Evolutionary conservation across 2,113 vertebrate species (phyloP).

Genomic region (Alouatta palliata): DNA sequence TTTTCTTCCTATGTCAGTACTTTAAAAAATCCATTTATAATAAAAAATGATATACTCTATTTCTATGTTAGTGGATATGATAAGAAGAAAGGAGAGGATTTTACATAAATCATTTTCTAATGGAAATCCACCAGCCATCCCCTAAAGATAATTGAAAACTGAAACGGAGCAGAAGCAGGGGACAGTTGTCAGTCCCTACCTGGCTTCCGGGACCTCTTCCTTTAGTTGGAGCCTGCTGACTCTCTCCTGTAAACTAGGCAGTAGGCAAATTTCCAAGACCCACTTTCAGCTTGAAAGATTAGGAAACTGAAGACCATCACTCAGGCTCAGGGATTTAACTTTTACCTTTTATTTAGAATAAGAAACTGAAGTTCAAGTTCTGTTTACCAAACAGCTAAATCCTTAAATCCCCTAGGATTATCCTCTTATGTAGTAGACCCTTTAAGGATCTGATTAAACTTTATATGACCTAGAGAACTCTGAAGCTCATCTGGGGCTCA

Average conservation of each 20-base stretch:
- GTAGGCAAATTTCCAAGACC: neutral
- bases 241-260: neutral
- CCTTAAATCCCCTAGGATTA: neutral
- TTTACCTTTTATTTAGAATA: neutral
- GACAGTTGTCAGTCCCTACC: neutral
- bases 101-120: neutral
- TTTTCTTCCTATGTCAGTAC: neutral
- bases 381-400: neutral
- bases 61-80: neutral
- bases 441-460: neutral
- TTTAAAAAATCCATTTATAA: neutral
- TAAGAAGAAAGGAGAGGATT: neutral
- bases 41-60: neutral
- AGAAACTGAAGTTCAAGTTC: neutral
- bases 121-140: too few species aligned
- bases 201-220: neutral
- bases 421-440: neutral
- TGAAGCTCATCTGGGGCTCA: neutral
- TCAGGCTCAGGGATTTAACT: neutral
- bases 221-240: neutral
- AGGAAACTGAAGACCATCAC: neutral
- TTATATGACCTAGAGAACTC: neutral
- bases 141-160: neutral
- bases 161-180: neutral
- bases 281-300: neutral